Conservation (phyloP, 1,140 invertebrate genomes). For the Mizuhopecten yessoensis region DNA sequence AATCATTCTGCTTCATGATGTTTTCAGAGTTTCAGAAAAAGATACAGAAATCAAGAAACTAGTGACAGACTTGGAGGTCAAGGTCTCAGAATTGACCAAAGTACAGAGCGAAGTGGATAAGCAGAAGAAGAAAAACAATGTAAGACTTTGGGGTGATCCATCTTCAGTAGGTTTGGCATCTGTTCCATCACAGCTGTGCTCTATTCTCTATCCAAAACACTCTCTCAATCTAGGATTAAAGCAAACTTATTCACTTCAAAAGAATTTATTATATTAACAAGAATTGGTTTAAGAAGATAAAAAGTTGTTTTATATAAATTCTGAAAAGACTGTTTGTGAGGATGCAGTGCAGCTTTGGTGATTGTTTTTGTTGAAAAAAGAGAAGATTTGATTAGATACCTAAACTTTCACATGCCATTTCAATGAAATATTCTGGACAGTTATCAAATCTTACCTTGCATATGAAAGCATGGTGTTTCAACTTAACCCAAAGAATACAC, state of each 20-base stretch:
- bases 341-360: neutral
- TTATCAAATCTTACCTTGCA: neutral
- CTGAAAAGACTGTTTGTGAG: neutral
- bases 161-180: neutral
- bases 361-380: neutral
- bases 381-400: neutral
- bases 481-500: neutral
- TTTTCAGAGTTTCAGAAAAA: slow-evolving; percentile 67
- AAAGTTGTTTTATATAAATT: no score
- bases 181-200: neutral
- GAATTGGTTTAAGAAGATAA: no score
- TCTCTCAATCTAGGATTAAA: neutral
- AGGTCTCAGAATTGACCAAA: slow-evolving; percentile 58
- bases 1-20: neutral
- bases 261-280: no score
- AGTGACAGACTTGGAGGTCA: neutral
- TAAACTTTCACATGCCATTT: neutral
- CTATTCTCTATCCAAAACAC: neutral
- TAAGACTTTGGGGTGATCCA: slow-evolving; percentile 62
- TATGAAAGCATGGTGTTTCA: neutral
- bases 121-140: slow-evolving; percentile 81
- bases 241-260: no score
- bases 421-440: neutral
- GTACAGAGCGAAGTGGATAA: slow-evolving; percentile 74
- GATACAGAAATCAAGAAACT: slow-evolving; percentile 58